Conservation (phyloP, 2,113 vertebrate genomes). For the Gavia stellata region DNA sequence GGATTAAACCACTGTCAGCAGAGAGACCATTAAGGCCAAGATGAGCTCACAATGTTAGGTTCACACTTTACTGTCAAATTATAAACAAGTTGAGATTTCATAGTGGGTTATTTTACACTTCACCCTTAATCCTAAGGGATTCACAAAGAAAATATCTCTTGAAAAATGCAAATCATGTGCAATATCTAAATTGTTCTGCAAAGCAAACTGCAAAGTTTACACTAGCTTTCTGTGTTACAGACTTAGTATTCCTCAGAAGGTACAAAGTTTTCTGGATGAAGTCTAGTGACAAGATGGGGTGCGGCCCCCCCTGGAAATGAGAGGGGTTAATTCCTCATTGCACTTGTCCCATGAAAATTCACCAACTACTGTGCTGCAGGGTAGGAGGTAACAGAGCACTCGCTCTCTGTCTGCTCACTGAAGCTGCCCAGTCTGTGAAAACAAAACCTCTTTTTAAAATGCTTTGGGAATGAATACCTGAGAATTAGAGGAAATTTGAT, state of each 20-base stretch:
- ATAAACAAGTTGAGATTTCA: background rate
- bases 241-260: background rate
- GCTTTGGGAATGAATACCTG: background rate
- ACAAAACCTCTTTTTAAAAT: background rate
- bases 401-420: background rate
- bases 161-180: background rate
- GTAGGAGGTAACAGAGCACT: background rate
- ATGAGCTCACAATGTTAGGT: background rate
- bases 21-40: background rate
- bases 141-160: background rate
- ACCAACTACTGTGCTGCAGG: accelerated
- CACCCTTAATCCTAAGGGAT: background rate
- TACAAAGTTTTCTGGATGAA: background rate
- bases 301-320: background rate
- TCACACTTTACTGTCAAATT: background rate
- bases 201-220: background rate
- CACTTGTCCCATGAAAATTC: background rate
- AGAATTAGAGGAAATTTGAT: background rate
- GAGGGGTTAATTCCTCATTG: background rate
- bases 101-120: background rate
- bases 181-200: background rate
- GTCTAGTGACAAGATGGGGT: background rate
- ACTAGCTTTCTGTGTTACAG: background rate
- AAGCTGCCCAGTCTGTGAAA: background rate
- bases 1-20: background rate